These are phyloP conservation scores for Scaptomyza hsui DNA, from an alignment of 1,140 invertebrate species.

Conservation along the genomic window DNA sequence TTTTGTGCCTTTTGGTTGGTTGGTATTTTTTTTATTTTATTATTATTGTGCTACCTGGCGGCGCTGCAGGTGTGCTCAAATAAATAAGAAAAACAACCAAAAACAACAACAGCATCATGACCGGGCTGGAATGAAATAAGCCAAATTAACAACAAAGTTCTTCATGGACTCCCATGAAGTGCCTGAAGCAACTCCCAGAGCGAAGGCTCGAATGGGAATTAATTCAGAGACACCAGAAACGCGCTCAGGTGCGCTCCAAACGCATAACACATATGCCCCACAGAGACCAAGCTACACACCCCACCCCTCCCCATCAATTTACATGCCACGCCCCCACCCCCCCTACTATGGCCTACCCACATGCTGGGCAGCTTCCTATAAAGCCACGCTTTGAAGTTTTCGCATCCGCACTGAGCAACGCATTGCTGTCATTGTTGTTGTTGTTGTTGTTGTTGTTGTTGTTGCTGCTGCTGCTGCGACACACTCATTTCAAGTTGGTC, in stretches of 20 bases:
- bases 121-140: conserved; percentile 68
- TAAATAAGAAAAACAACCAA: conserved; percentile 57
- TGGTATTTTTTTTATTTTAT: conserved; percentile 20
- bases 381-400: conserved; percentile 78
- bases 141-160: conserved; percentile 71
- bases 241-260: conserved; percentile 44
- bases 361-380: conserved; percentile 55
- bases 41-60: conserved; percentile 10
- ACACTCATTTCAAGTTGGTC: conserved; percentile 77
- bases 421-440: conserved; percentile 41
- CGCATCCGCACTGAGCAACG: conserved; percentile 68
- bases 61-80: conserved; percentile 50
- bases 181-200: conserved; percentile 11
- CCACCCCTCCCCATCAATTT: background rate
- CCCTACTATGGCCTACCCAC: background rate
- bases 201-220: conserved; percentile 61
- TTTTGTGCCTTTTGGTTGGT: conserved; percentile 1
- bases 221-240: conserved; percentile 59
- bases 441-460: conserved; percentile 26
- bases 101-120: conserved; percentile 33
- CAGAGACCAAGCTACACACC: background rate
- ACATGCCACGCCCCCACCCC: conserved; percentile 3
- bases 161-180: conserved; percentile 23
- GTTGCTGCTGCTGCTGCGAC: conserved; percentile 51
- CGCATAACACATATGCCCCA: conserved; percentile 27